Conservation (phyloP, 2,797 vertebrate genomes). For the Sebastes goodei region DNA sequence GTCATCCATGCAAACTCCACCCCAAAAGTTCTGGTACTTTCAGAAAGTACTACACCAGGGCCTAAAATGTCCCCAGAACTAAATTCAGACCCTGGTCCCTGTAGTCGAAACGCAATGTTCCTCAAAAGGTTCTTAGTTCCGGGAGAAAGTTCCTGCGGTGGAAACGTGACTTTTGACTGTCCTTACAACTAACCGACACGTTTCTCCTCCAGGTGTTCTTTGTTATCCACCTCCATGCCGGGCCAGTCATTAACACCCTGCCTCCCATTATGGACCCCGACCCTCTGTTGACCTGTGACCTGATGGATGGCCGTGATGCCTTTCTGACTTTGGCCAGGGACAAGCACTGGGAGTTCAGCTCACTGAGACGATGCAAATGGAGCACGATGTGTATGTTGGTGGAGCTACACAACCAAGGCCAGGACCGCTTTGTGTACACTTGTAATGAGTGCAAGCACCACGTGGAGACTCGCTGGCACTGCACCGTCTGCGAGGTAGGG, state of each 20-base stretch:
- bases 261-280: slow-evolving; percentile 97
- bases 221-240: slow-evolving; percentile 95
- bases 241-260: slow-evolving; percentile 93
- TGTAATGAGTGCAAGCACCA: slow-evolving; percentile 99
- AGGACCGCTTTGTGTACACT: slow-evolving; percentile 98
- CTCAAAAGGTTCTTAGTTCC: too few species aligned
- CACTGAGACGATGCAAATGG: slow-evolving; percentile 95
- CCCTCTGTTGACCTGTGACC: slow-evolving; percentile 92
- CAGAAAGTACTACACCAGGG: too few species aligned
- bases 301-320: slow-evolving; percentile 98
- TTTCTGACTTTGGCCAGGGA: slow-evolving; percentile 96
- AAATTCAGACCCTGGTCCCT: too few species aligned
- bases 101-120: too few species aligned
- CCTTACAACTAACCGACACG: neutral
- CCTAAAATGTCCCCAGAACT: too few species aligned
- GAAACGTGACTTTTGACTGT: neutral
- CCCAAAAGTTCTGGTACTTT: too few species aligned
- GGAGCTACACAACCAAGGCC: slow-evolving; percentile 97
- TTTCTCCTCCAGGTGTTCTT: slow-evolving; percentile 91
- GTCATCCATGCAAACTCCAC: too few species aligned
- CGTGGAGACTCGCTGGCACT: slow-evolving; percentile 97
- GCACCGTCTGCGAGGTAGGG: slow-evolving; percentile 96
- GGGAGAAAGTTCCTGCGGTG: too few species aligned
- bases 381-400: slow-evolving; percentile 99
- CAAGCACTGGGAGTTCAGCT: slow-evolving; percentile 99